Evolutionary conservation across 2,888 invertebrate species (phyloP).

Genomic region (Dasysyrphus tricinctus): DNA sequence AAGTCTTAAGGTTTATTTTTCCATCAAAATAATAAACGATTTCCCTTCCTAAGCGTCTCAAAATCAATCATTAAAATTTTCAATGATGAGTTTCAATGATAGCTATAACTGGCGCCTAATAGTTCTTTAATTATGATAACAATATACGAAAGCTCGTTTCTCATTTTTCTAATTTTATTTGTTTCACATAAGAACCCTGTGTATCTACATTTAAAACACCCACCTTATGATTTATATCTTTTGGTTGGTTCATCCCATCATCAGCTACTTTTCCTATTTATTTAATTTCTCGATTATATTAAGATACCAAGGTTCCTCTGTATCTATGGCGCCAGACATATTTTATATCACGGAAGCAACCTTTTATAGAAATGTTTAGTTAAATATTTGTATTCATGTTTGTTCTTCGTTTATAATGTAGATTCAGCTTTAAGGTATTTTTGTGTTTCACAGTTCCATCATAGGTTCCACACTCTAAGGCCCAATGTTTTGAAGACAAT

Average conservation of each 20-base stretch:
- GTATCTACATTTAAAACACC: background rate
- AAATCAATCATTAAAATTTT: no score
- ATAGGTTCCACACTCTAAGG: background rate
- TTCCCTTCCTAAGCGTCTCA: no score
- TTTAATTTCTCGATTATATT: background rate
- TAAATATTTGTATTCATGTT: background rate
- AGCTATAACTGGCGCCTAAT: no score
- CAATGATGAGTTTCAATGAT: no score
- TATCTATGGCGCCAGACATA: conserved; percentile 26
- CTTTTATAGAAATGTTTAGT: conserved; percentile 14
- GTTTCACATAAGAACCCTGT: background rate
- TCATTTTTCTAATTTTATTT: conserved; percentile 8
- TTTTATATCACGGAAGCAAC: conserved; percentile 13
- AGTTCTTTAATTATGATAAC: conserved; percentile 9
- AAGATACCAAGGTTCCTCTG: conserved; percentile 1
- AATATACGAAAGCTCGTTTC: conserved; percentile 8
- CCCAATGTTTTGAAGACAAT: background rate
- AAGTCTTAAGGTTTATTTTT: no score
- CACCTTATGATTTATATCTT: conserved; percentile 23
- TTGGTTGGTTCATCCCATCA: background rate
- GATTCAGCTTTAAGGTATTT: background rate
- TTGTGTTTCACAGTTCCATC: background rate
- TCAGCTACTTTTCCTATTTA: background rate
- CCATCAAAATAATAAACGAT: no score
- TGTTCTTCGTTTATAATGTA: background rate